These are phyloP conservation scores for Psix sp. DNA, from an alignment of 1,140 invertebrate genomes.

Conservation along the genomic window DNA sequence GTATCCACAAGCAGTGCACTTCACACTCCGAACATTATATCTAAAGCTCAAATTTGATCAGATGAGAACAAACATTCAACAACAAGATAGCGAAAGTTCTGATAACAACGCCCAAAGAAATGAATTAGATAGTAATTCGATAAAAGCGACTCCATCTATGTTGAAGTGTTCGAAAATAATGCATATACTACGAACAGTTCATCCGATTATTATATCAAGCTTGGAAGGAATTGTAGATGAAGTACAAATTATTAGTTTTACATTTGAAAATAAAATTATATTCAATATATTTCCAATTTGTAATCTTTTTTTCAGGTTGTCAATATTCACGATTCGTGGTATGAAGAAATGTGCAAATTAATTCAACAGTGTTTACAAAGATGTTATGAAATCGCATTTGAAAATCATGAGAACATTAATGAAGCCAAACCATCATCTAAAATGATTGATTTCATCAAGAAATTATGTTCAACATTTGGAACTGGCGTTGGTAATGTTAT, in stretches of 20 bases:
- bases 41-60: slow-evolving; percentile 95
- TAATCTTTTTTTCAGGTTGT: no score
- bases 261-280: no score
- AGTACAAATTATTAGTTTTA: slow-evolving; percentile 71
- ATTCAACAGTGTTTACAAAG: slow-evolving; percentile 95
- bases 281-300: no score
- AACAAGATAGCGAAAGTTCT: slow-evolving; percentile 83
- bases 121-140: slow-evolving; percentile 78
- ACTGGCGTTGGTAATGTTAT: no score
- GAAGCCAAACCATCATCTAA: no score
- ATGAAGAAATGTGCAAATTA: slow-evolving; percentile 94
- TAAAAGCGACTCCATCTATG: slow-evolving; percentile 92
- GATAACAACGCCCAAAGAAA: slow-evolving; percentile 60
- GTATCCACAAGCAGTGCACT: slow-evolving; percentile 98
- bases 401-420: slow-evolving; percentile 90
- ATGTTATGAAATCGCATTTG: slow-evolving; percentile 97
- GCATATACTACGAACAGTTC: slow-evolving; percentile 95
- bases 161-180: slow-evolving; percentile 96
- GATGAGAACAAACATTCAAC: not conserved
- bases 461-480: no score
- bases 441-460: no score
- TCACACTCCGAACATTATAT: slow-evolving; percentile 95
- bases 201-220: slow-evolving; percentile 95
- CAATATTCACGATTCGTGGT: slow-evolving; percentile 91
- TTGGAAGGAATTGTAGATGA: slow-evolving; percentile 98